These are phyloP conservation scores for Natator depressus DNA, from an alignment of 2,113 vertebrate species.

Conservation along the genomic window DNA sequence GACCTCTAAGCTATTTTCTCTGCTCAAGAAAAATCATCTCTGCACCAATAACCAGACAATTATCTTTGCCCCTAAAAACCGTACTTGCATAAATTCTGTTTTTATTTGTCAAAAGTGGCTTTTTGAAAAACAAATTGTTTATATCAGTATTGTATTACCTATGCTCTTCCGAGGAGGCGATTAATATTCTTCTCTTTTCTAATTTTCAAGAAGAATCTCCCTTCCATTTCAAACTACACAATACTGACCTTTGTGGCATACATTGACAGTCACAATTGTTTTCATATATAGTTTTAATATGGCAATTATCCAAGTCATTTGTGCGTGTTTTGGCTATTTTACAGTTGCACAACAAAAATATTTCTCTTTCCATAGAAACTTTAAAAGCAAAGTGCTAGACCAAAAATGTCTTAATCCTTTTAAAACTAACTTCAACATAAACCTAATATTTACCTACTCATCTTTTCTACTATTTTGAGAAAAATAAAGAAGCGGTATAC, in stretches of 20 bases:
- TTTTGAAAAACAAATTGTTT: slow-evolving; percentile 17
- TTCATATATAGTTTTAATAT: neutral
- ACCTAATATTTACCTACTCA: neutral
- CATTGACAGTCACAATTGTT: neutral
- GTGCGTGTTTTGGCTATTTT: neutral
- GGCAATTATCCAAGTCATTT: neutral
- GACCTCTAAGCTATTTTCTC: slow-evolving; percentile 61
- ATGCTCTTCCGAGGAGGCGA: neutral
- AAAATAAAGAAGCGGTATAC: neutral
- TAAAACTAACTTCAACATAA: neutral
- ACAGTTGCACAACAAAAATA: neutral
- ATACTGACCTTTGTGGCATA: neutral
- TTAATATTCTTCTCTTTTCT: neutral
- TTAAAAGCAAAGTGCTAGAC: neutral
- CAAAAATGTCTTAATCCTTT: neutral
- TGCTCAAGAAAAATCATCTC: slow-evolving; percentile 44
- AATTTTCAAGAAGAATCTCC: neutral
- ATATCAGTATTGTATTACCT: slow-evolving; percentile 6
- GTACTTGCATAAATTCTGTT: slow-evolving; percentile 38
- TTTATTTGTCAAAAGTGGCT: slow-evolving; percentile 25
- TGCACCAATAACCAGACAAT: slow-evolving; percentile 43
- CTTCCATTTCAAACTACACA: slow-evolving; percentile 6
- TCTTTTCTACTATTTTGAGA: neutral
- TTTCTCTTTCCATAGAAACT: neutral
- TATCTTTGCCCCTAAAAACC: slow-evolving; percentile 50